Conservation (phyloP, 2,888 invertebrate genomes). For the Lasioglossum lativentre region DNA sequence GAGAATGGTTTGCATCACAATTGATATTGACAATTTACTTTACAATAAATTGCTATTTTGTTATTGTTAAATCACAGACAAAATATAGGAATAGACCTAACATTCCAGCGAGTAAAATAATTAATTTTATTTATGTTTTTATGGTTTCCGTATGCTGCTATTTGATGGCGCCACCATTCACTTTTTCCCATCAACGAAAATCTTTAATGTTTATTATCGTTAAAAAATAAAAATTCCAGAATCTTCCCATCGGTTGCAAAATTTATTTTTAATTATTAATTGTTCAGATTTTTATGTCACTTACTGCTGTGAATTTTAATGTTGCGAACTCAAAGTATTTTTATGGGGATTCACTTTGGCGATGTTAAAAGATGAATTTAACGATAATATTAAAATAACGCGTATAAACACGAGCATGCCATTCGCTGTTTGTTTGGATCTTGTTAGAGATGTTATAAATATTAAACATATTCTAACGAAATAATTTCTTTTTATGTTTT, state of each 20-base stretch:
- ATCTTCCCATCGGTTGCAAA: too few species aligned
- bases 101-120: background rate
- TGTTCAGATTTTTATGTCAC: background rate
- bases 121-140: background rate
- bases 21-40: background rate
- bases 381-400: background rate
- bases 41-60: background rate
- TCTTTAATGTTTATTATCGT: background rate
- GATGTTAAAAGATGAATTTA: background rate
- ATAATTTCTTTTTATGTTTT: background rate
- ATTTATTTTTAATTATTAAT: background rate
- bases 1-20: background rate
- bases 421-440: background rate
- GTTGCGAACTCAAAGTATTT: background rate
- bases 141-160: background rate
- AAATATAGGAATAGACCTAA: background rate
- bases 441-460: background rate
- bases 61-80: background rate
- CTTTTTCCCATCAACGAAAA: background rate
- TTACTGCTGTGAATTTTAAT: background rate
- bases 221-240: background rate
- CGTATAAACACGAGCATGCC: background rate
- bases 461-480: background rate
- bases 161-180: constrained; percentile 5
- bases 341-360: background rate